phyloP scores from a whole-genome alignment of 2,797 vertebrate genomes.

The Micropoecilia bifurca region DNA sequence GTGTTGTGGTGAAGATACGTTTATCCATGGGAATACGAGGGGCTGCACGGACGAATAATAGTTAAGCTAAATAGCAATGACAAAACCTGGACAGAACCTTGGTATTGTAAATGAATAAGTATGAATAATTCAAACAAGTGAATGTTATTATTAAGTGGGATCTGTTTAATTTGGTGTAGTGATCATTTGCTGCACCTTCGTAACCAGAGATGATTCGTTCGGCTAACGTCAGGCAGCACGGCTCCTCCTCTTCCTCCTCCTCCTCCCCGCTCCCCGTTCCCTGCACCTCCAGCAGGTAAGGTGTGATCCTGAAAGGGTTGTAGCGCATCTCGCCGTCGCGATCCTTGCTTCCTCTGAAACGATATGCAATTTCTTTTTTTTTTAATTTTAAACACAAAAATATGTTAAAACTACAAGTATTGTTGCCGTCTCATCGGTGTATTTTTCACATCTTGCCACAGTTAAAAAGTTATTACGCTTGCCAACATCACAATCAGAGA shows the following conservation, averaged over 20 bases:
- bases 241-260: constrained; percentile 80
- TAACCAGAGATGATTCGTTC: constrained; percentile 94
- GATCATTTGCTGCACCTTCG: constrained; percentile 80
- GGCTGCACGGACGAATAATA: constrained; percentile 68
- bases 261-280: constrained; percentile 70
- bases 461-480: neutral
- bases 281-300: constrained; percentile 85
- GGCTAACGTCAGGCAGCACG: constrained; percentile 87
- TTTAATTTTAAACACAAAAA: neutral
- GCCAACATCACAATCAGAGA: neutral
- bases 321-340: constrained; percentile 81
- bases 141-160: neutral
- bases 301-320: constrained; percentile 87
- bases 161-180: neutral
- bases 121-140: neutral
- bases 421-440: neutral
- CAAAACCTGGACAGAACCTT: neutral
- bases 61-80: constrained; percentile 1
- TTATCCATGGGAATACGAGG: constrained; percentile 91
- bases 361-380: neutral
- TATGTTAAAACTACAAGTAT: neutral
- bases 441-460: neutral
- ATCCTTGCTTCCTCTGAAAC: constrained; percentile 84
- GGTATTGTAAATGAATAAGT: neutral
- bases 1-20: constrained; percentile 93